These are phyloP conservation scores for Malacoraja senta DNA, from an alignment of 2,797 vertebrate species.

Conservation along the genomic window DNA sequence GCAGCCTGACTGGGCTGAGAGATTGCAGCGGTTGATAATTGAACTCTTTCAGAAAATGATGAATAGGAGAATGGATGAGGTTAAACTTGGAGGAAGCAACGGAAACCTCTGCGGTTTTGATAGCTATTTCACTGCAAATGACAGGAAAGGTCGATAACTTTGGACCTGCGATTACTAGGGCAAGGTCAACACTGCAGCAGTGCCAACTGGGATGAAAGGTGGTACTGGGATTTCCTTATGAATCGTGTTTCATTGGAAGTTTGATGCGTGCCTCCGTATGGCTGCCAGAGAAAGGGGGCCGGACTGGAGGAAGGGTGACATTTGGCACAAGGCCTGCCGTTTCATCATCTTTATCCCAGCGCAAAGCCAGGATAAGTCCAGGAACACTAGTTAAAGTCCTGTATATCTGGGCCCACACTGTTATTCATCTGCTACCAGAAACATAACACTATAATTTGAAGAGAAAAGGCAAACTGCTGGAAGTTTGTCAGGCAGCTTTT, in stretches of 20 bases:
- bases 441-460: not conserved
- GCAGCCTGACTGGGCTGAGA: not conserved
- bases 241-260: not conserved
- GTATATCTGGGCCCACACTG: not conserved
- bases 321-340: not conserved
- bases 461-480: too few relatives aligned
- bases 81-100: not conserved
- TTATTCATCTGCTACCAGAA: not conserved
- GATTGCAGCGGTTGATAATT: conserved; percentile 9
- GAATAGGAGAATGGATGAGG: not conserved
- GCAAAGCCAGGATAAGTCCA: not conserved
- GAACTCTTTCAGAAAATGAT: not conserved
- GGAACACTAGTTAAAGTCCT: not conserved
- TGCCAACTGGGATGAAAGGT: too few relatives aligned
- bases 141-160: not conserved
- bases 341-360: not conserved
- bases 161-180: not conserved
- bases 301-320: not conserved
- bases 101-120: not conserved
- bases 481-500: too few relatives aligned
- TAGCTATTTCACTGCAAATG: not conserved
- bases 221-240: not conserved
- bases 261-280: not conserved
- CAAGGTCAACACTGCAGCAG: not conserved
- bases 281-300: not conserved